A percentile compares a stretch with the other conserved stretches of the same genome.
Evolutionary conservation across 2,113 vertebrate genomes (phyloP).

Genomic region (Nestor notabilis): DNA sequence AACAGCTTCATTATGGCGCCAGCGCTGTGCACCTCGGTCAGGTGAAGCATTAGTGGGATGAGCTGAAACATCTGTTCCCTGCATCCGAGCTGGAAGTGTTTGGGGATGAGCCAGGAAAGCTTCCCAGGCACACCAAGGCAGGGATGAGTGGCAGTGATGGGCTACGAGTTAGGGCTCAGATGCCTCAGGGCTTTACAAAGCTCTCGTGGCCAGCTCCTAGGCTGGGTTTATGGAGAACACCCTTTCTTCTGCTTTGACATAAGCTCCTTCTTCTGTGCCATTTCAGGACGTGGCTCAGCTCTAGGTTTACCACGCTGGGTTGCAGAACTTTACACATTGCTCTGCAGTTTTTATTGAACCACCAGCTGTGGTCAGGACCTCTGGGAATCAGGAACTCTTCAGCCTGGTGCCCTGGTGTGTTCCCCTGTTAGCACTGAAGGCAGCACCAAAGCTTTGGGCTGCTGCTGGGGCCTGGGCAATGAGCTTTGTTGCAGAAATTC

Average conservation of each 20-base stretch:
- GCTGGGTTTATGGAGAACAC: background rate
- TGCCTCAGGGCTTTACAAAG: background rate
- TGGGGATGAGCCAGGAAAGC: constrained; percentile 2
- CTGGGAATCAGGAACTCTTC: background rate
- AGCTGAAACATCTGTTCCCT: constrained; percentile 45
- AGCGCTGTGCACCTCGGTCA: background rate
- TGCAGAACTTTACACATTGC: background rate
- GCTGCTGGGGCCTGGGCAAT: background rate
- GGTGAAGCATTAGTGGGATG: background rate
- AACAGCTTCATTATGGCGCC: constrained; percentile 12
- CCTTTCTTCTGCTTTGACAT: background rate
- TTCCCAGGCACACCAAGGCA: background rate
- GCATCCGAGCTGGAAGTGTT: background rate
- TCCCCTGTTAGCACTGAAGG: background rate
- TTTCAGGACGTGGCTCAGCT: background rate
- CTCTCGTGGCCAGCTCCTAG: background rate
- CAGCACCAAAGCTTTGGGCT: background rate
- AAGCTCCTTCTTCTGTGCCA: background rate
- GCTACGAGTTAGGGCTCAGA: background rate
- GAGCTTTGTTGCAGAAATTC: too few relatives aligned
- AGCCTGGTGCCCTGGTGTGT: accelerated
- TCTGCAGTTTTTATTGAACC: accelerated
- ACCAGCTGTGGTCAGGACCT: background rate
- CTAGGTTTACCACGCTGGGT: accelerated
- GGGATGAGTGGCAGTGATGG: background rate